These are phyloP conservation scores for Acanthisitta chloris DNA, from an alignment of 2,113 vertebrate species.

Conservation along the genomic window DNA sequence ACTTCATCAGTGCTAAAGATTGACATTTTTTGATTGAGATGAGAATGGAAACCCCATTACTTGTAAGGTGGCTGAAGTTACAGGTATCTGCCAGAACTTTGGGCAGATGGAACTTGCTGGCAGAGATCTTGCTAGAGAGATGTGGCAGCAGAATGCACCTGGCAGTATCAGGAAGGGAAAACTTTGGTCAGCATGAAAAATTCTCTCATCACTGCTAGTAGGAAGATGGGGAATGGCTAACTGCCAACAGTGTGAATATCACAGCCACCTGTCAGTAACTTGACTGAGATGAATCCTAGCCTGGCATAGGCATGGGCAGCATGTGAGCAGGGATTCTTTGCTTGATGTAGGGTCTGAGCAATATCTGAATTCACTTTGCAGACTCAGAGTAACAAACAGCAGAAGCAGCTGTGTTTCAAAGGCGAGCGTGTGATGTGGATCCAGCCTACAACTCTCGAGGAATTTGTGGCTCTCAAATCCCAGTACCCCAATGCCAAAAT, in stretches of 20 bases:
- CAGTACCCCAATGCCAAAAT: constrained; percentile 82
- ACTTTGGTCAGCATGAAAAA: neutral
- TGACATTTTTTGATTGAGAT: neutral
- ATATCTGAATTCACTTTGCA: constrained; percentile 33
- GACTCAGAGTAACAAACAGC: constrained; percentile 71
- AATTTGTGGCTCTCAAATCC: constrained; percentile 84
- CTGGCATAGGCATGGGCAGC: neutral
- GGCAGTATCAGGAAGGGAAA: neutral
- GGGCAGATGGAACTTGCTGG: neutral
- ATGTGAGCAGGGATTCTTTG: neutral
- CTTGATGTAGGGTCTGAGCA: neutral
- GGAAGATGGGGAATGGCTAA: neutral
- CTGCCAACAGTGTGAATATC: neutral
- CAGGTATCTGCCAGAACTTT: neutral
- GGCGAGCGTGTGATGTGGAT: constrained; percentile 86
- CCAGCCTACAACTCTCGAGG: constrained; percentile 80
- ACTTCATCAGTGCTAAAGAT: neutral
- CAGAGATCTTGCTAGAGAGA: neutral
- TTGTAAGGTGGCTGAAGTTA: neutral
- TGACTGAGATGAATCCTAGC: neutral
- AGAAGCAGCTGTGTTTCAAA: constrained; percentile 78
- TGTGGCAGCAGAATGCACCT: neutral
- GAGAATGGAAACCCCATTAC: neutral
- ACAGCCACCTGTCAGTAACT: neutral
- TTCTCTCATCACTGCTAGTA: neutral